phyloP scores from a whole-genome alignment of 2,797 vertebrate species.

The Scolopax rusticola region DNA sequence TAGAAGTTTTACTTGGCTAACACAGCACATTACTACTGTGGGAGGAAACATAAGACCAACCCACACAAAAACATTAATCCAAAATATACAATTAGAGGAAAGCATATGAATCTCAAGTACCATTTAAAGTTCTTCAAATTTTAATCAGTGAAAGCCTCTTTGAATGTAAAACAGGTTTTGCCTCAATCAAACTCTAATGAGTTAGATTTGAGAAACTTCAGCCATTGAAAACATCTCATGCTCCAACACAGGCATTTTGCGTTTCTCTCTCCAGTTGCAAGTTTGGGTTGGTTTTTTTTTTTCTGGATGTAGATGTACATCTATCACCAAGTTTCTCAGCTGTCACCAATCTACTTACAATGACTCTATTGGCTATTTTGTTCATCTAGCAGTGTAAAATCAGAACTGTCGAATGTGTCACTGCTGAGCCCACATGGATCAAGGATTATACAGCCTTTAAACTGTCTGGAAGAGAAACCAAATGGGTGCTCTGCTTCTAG shows the following conservation, averaged over 20 bases:
- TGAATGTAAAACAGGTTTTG: not conserved
- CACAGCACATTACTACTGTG: not conserved
- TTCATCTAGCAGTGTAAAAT: not conserved
- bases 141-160: not conserved
- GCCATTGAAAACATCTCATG: not conserved
- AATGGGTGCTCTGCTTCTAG: not conserved
- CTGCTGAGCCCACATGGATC: not conserved
- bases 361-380: not conserved
- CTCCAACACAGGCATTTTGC: not conserved
- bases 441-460: not conserved
- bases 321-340: not conserved
- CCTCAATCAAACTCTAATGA: not conserved
- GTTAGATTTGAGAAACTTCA: not conserved
- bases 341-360: not conserved
- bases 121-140: slow-evolving; percentile 5
- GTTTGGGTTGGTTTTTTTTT: not conserved
- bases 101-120: not conserved
- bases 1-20: slow-evolving; percentile 27
- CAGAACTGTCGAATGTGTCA: not conserved
- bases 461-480: not conserved
- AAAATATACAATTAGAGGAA: slow-evolving; percentile 17
- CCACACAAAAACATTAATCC: slow-evolving; percentile 7
- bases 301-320: not conserved
- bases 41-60: slow-evolving; percentile 3
- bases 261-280: not conserved